Base-by-base conservation (phyloP, 2,888 invertebrate genomes). In the Parasteatoda lunata region DNA sequence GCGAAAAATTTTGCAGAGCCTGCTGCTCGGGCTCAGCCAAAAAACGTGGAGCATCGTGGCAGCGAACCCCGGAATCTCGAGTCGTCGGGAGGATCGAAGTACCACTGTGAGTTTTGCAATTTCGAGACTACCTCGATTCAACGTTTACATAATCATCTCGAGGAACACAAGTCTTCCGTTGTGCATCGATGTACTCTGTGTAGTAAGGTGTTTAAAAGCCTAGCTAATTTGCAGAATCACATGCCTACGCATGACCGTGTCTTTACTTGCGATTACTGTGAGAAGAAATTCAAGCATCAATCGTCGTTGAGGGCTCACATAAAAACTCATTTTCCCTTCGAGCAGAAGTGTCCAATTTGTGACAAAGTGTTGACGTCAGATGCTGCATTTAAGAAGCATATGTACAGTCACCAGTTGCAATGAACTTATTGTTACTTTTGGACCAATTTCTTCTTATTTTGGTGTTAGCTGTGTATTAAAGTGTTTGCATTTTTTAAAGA, bases 71-170 rank as follows among this genome's bases (percentile, higher is more conserved):
- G 9, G n/a, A 59, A 13, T 4, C 9, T n/a, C 4, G 59, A 59
- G n/a, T 7, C 59, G 4, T 4, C 9, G 8, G n/a, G n/a, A 4
- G 59, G n/a, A 13, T 13, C 11, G 9, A 5, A 11, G 30, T 86
- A 86, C 49, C 85, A 80, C 49, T 86, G 85, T 49, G 85, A 86
- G 9, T 66, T 86, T 7, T 86, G 85, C 68, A 70, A 79, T 5
- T 86, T 51, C 59, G 80, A 80, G 30, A 77, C 80, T 4, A 66
- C 13, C 49, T 71, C 71, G 45, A 30, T 64, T 8, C 76, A 77
- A 30, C 71, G 52, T 11, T 77, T 80, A 30, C 71, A 86, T 48
- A 30, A 1, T 8, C 85, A 86, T 49, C 76, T 80, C 11, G 54
- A 81, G 65, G 69, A 59, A 15, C 69, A 65, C 52, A 83, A 76